Evolutionary conservation across 2,888 invertebrate genomes (phyloP), one percentile per base, ranked within the genome.

Genomic region (Teleiodes luculella): DNA sequence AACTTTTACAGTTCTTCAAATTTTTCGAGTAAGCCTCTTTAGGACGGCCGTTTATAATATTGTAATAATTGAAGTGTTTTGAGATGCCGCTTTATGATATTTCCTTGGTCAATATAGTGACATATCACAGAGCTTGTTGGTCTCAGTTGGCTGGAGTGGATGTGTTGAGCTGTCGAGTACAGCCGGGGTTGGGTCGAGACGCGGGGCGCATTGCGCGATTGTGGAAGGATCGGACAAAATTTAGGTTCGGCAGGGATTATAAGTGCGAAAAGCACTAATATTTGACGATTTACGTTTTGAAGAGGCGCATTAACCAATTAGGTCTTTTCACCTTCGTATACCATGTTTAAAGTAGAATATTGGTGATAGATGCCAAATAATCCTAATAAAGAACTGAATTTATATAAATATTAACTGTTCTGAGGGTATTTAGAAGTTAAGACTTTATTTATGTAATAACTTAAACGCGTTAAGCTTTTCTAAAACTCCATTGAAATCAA

Each of bases 341-440:
- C 86, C 85, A 83, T 82, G 80, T 84, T 84, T 80, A 83, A 76
- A 68, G 84, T 87, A 88, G 84, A 76, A 63, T 83, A 79, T 82
- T 86, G 89, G 88, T 87, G 84, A 87, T 86, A 86, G 80, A 89
- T 86, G 89, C 88, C 88, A 87, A 88, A 89, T 87, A 87, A 89
- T 85, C 86, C 85, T 88, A 86, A 84, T 88, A 88, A 88, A 89
- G 88, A 89, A 88, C 88, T 89, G 89, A 89, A 88, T 87, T 89
- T 88, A 83, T 86, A 89, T 86, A 84, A 81, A 83, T 84, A 86
- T 84, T 86, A 85, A 86, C 78, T 82, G 87, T 88, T 87, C 89
- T 88, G 87, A 86, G 87, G 86, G 87, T 88, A 86, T 86, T 80
- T 87, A 86, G 83, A 78, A 68, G 65, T 78, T 83, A 85, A 83